Evolutionary conservation across 1,140 invertebrate species (phyloP).

Genomic region (Drosophila littoralis): DNA sequence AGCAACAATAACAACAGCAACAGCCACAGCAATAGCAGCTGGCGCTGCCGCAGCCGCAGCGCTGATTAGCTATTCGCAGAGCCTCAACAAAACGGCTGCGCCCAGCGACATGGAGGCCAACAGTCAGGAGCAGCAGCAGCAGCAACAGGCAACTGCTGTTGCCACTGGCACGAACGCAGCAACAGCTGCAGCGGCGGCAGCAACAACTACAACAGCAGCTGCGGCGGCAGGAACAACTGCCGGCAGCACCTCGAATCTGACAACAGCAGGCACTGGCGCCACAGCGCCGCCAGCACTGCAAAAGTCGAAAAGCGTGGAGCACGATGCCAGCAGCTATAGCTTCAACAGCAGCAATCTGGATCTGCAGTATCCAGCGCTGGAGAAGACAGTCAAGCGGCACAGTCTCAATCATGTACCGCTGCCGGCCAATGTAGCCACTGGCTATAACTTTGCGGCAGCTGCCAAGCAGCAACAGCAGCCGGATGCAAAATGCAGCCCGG

Average conservation of each 20-base stretch:
- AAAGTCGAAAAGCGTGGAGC: conserved; percentile 83
- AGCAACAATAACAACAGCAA: neutral
- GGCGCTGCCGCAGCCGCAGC: conserved; percentile 32
- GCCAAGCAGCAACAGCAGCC: conserved; percentile 54
- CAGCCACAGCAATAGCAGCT: neutral
- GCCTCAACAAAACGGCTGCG: conserved; percentile 53
- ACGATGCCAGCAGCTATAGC: conserved; percentile 69
- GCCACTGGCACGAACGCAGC: neutral
- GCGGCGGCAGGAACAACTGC: conserved; percentile 30
- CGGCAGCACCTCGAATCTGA: neutral
- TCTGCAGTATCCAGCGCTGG: conserved; percentile 82
- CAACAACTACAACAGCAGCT: conserved; percentile 32
- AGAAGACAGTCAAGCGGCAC: conserved; percentile 83
- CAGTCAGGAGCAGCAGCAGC: neutral
- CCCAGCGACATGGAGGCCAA: neutral
- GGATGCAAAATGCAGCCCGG: neutral
- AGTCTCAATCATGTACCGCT: conserved; percentile 70
- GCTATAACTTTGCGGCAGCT: conserved; percentile 74
- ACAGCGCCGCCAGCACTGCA: conserved; percentile 61
- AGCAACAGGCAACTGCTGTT: neutral
- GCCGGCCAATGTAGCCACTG: conserved; percentile 6
- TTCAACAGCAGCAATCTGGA: conserved; percentile 78
- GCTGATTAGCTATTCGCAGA: conserved; percentile 63
- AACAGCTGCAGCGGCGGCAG: conserved; percentile 13
- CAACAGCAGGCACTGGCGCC: conserved; percentile 12